Evolutionary conservation across 2,888 invertebrate genomes (phyloP), one percentile per base, ranked within the genome.

Genomic region (Listrodromus nycthemerus): DNA sequence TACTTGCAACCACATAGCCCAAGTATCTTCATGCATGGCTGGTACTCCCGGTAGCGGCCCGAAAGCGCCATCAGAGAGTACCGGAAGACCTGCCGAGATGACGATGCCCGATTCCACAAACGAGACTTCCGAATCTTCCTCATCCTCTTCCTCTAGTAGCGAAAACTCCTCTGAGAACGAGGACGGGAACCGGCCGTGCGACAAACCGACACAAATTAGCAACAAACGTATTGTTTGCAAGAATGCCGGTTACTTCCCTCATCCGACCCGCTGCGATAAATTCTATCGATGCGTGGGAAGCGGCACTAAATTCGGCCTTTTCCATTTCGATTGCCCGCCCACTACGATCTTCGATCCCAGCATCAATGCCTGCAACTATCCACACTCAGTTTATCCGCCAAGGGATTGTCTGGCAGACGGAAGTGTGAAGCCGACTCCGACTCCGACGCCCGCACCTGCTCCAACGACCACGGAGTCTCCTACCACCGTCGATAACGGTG

Each of bases 261-360:
- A 96, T 90, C 95, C 95, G 2, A 93, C 94, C 61, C 90, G 94
- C 80, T 96, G 96, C 88, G 94, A 94, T 37, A 96, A 95, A 89
- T 96, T 96, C 91, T 96, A 96, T 89, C 95, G 96, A 55, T 96
- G 96, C 90, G 96, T 96, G 0, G 93, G 94, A 82, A 95, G 95
- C 88, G 95, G 95, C 52, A 95, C 95, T 81, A 95, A 95, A 19
- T 96, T 95, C 90, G 95, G 95, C 73, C 94, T 96, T 7, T 96
- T 95, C 90, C 94, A 96, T 89, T 96, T 96, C 90, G 95, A 95
- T 63, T 97, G 97, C 89, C 95, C 95, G 16, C 95, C 95, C 83
- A 96, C 96, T 41, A 97, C 97, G 0, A 96, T 96, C 86, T 97
- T 96, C 94, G 96, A 97, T 93, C 95, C 96, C 33, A 94, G 95